These are phyloP conservation scores for Zapornia atra DNA, from an alignment of 2,113 vertebrate species.

Conservation along the genomic window DNA sequence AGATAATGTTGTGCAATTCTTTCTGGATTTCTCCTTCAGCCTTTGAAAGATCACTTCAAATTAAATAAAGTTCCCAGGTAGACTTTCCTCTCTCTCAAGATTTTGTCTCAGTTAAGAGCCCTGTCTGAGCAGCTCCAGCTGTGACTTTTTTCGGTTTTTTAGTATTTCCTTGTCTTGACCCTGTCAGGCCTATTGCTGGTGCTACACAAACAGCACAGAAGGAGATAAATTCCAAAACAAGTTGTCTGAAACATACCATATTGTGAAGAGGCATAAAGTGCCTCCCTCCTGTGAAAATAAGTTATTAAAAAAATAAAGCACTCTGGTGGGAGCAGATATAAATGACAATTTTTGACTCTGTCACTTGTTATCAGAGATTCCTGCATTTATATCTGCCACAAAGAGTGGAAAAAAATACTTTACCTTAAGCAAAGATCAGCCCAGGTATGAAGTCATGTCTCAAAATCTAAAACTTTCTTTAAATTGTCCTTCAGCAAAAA, in stretches of 20 bases:
- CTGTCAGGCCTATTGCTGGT: background rate
- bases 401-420: background rate
- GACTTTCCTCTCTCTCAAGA: background rate
- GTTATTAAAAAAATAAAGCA: background rate
- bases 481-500: background rate
- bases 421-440: background rate
- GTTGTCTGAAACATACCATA: background rate
- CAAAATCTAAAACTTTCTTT: background rate
- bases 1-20: background rate
- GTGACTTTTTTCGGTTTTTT: background rate
- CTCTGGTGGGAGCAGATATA: background rate
- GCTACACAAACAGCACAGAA: background rate
- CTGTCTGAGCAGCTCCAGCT: background rate
- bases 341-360: background rate
- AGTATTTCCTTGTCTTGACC: background rate
- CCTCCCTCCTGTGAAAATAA: background rate
- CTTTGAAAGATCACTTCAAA: background rate
- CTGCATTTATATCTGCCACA: background rate
- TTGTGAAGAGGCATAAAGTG: conserved; percentile 8
- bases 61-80: background rate
- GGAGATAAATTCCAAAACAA: background rate
- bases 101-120: background rate
- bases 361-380: background rate
- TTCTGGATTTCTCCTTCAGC: background rate
- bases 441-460: background rate